Evolutionary conservation across 1,140 invertebrate species (phyloP).

Genomic region (Ruditapes philippinarum): DNA sequence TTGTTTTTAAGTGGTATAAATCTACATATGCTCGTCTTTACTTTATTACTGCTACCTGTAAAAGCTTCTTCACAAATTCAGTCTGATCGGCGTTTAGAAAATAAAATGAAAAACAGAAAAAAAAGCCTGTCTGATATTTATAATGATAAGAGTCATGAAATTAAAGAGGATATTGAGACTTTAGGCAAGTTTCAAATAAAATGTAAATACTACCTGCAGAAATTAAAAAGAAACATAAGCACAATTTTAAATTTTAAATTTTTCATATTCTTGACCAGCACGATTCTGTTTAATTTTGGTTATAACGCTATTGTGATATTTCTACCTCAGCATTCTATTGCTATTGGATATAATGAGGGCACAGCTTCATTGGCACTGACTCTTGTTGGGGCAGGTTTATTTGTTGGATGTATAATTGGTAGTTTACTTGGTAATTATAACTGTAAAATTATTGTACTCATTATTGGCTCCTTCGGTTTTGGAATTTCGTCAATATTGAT

Average conservation of each 20-base stretch:
- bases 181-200: not conserved
- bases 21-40: not conserved
- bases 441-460: not conserved
- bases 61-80: not conserved
- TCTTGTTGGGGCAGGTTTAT: not conserved
- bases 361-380: not conserved
- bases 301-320: not conserved
- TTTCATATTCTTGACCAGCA: not conserved
- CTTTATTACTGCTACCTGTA: not conserved
- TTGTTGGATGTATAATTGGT: not conserved
- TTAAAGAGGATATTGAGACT: not conserved
- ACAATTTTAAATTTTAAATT: not conserved
- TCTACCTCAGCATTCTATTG: not conserved
- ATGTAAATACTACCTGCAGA: not conserved
- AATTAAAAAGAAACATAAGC: not conserved
- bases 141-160: no score
- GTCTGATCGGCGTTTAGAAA: not conserved
- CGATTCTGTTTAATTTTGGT: not conserved
- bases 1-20: not conserved
- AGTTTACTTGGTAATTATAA: not conserved
- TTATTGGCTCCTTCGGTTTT: not conserved
- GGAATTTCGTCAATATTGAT: not conserved
- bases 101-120: not conserved
- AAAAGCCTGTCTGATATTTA: not conserved
- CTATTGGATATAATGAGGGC: not conserved